Evolutionary conservation across 1,140 invertebrate species (phyloP).

Genomic region (Lithobius niger): DNA sequence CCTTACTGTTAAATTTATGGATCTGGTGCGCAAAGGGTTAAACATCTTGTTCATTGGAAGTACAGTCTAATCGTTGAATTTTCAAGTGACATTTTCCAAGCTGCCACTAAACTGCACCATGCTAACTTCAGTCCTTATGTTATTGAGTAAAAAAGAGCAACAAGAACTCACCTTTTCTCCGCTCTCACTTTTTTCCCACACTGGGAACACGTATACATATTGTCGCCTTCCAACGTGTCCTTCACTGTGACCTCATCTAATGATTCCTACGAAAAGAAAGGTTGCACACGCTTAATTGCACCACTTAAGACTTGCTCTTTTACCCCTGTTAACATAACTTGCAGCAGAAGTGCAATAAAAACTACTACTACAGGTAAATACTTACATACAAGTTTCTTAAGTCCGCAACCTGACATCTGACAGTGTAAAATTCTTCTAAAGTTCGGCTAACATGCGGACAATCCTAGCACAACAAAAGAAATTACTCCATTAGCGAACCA

Average conservation of each 20-base stretch:
- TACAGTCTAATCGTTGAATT: too few species aligned
- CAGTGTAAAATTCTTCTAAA: constrained; percentile 90
- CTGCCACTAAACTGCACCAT: too few species aligned
- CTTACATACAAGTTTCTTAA: constrained; percentile 78
- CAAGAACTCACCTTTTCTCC: constrained; percentile 66
- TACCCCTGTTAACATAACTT: not conserved
- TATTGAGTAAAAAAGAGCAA: too few species aligned
- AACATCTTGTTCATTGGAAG: too few species aligned
- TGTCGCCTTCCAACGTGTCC: constrained; percentile 89
- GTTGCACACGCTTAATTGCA: not conserved
- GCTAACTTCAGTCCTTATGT: too few species aligned
- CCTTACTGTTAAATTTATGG: too few species aligned
- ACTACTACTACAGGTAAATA: constrained; percentile 5
- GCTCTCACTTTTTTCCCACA: constrained; percentile 88
- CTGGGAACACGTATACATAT: constrained; percentile 93
- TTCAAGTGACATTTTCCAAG: not conserved
- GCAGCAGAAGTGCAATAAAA: not conserved
- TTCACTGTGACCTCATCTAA: constrained; percentile 91
- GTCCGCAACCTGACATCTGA: constrained; percentile 86
- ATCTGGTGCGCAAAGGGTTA: too few species aligned
- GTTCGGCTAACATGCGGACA: constrained; percentile 87
- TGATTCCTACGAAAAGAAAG: constrained; percentile 47
- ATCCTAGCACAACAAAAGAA: constrained; percentile 41
- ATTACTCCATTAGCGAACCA: not conserved
- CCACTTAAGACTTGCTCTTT: not conserved